These are phyloP conservation scores for Arenaria interpres DNA, from an alignment of 2,113 vertebrate genomes.

Conservation along the genomic window DNA sequence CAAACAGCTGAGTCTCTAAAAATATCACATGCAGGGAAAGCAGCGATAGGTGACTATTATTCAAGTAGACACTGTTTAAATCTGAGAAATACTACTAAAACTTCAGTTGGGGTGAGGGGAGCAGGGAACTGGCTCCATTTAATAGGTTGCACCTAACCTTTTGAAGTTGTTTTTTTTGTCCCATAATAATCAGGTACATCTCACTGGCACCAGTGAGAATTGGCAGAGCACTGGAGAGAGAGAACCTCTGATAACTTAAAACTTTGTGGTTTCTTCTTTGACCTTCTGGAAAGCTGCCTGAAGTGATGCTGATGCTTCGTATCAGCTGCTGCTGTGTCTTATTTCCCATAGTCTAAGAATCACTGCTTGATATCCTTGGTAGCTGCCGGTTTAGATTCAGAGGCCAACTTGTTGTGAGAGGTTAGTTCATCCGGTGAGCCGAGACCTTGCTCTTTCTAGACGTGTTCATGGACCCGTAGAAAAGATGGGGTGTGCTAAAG, in stretches of 20 bases:
- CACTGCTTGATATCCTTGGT: background rate
- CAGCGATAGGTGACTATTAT: background rate
- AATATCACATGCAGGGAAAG: accelerated
- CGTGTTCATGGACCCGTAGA: background rate
- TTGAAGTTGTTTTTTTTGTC: background rate
- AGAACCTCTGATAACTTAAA: background rate
- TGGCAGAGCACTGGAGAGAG: background rate
- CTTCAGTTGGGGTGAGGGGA: background rate
- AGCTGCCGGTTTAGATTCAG: background rate
- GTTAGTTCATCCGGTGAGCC: background rate
- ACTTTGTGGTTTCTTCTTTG: background rate
- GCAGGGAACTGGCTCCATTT: background rate
- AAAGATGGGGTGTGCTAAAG: background rate
- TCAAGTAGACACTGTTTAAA: background rate
- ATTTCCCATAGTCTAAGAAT: background rate
- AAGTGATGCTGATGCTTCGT: background rate
- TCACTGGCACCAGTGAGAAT: background rate
- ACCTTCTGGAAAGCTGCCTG: background rate
- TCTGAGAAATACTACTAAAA: background rate
- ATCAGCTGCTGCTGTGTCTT: background rate
- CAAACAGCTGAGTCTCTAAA: background rate
- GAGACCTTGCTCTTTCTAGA: accelerated
- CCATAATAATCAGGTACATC: background rate
- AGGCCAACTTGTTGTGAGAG: background rate
- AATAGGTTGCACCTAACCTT: background rate